Evolutionary conservation across 1,140 invertebrate species (phyloP).

Genomic region (Theocolax elegans): DNA sequence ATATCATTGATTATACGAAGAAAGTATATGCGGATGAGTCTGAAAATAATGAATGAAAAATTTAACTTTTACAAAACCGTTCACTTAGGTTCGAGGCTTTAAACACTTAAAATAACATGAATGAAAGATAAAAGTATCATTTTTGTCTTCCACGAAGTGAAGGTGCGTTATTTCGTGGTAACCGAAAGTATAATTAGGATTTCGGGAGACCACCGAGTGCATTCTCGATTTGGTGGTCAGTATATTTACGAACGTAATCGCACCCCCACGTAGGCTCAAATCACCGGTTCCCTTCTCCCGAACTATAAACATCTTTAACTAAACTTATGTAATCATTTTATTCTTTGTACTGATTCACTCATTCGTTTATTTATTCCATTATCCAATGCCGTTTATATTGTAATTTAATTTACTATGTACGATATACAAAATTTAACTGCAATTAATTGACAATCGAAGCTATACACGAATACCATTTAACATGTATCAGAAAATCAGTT

Average conservation of each 20-base stretch:
- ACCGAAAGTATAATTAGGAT: constrained; percentile 39
- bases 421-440: no score
- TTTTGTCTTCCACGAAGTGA: constrained; percentile 32
- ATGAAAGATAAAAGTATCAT: constrained; percentile 35
- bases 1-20: no score
- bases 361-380: no score
- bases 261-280: constrained; percentile 28
- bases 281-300: constrained; percentile 6
- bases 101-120: constrained; percentile 35
- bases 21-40: no score
- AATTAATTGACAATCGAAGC: no score
- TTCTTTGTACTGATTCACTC: no score
- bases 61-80: constrained; percentile 19
- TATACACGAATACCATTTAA: no score
- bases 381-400: no score
- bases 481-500: no score
- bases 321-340: background rate
- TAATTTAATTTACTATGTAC: no score
- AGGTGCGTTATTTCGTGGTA: constrained; percentile 33
- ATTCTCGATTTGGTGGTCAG: constrained; percentile 29
- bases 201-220: constrained; percentile 19
- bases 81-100: constrained; percentile 30
- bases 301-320: constrained; percentile 30
- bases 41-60: constrained; percentile 24
- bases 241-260: constrained; percentile 22